Evolutionary conservation across 2,797 vertebrate genomes (phyloP), one percentile per base, ranked within the genome.

Genomic region (Gadopsis bispinosus): DNA sequence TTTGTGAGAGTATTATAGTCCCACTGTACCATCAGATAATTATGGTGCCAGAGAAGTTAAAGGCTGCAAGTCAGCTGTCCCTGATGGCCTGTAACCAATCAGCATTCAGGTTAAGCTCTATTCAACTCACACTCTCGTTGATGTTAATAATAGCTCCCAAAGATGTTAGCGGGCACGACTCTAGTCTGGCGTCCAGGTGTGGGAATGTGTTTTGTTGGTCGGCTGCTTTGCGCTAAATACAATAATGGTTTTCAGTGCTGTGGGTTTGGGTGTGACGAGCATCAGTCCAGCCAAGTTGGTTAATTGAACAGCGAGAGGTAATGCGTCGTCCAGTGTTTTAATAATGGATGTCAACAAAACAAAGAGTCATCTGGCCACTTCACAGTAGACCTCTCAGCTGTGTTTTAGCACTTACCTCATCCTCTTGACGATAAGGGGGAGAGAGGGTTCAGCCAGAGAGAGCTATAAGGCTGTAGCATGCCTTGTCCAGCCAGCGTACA

Each of bases 401-500:
- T 37, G 69, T 83, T 88, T 89, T 84, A 88, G 83, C 91, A 87
- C 92, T 90, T 93, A 92, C 87, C 88, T 90, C 90, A 90, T 81
- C 78, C 80, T 88, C 71, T 83, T 65, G 84, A 87, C 35, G 77
- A 86, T 87, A 75, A 84, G 29, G 61, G 75, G 67, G 77, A 67
- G 65, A 81, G 75, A 81, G 54, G 85, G 85, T 87, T 91, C 80
- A 83, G 81, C 79, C 82, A 81, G 77, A 75, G 48, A 80, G 70
- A 81, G 74, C 76, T 78, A 22, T 9, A 9, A 75, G 74, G 69
- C 83, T 67, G 83, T 22, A 83, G 79, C 81, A 35, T 69, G 53
- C 54, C 68, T 83, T n/a, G 79, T 82, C 84, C 82, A 53, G 75
- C 61, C 77, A 22, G 73, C 10, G n/a, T 63, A 58, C 75, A 86